These are phyloP conservation scores for Tympanoctomys barrerae DNA, from an alignment of 2,797 vertebrate species.

Conservation along the genomic window DNA sequence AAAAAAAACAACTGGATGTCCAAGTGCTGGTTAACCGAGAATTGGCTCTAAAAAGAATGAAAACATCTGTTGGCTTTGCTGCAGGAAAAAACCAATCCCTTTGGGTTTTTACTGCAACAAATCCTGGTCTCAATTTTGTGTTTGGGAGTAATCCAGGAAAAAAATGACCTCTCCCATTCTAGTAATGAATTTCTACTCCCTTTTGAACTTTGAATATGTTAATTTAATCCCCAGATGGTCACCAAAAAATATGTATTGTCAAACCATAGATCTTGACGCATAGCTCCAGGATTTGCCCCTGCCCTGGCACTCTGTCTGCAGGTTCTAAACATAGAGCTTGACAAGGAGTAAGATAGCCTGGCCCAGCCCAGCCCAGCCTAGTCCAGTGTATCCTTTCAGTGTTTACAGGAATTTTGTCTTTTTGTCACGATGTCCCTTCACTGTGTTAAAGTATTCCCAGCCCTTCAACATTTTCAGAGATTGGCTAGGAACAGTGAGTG, in stretches of 20 bases:
- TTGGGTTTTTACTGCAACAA: conserved; percentile 82
- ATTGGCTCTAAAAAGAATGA: conserved; percentile 72
- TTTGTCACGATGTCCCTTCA: conserved; percentile 62
- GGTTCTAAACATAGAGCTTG: conserved; percentile 65
- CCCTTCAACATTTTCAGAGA: conserved; percentile 60
- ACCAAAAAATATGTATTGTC: conserved; percentile 79
- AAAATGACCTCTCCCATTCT: conserved; percentile 83
- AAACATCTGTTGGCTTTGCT: conserved; percentile 81
- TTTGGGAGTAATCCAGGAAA: conserved; percentile 83
- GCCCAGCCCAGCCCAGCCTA: conserved; percentile 28
- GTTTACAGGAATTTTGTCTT: conserved; percentile 71
- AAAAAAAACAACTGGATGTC: conserved; percentile 56
- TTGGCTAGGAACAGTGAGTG: conserved; percentile 61
- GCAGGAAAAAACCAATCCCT: conserved; percentile 72
- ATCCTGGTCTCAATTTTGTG: conserved; percentile 81
- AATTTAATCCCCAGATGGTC: conserved; percentile 81
- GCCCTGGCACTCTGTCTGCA: not conserved
- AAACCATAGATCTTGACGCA: conserved; percentile 59
- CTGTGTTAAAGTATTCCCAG: conserved; percentile 56
- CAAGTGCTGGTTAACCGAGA: conserved; percentile 78
- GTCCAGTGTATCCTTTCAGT: not conserved
- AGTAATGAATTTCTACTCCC: conserved; percentile 81
- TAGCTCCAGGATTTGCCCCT: not conserved
- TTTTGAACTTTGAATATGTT: conserved; percentile 82
- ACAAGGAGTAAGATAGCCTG: not conserved